Evolutionary conservation across 2,888 invertebrate genomes (phyloP).

Genomic region (Apodemia hepburni): DNA sequence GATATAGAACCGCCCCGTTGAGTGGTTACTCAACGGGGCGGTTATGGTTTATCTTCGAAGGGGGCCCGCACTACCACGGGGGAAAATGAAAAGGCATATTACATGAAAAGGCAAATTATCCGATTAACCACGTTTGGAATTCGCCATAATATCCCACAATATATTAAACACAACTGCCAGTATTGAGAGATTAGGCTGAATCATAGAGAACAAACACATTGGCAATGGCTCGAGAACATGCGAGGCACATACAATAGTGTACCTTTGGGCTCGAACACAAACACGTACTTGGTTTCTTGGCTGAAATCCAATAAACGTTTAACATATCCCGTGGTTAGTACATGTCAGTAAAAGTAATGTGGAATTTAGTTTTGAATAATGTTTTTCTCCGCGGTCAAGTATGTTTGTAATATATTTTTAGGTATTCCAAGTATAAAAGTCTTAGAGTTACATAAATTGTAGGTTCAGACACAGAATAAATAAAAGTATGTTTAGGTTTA

Average conservation of each 20-base stretch:
- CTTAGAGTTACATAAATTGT: too few relatives aligned
- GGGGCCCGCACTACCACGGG: too few relatives aligned
- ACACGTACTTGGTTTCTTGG: constrained; percentile 8
- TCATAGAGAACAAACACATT: constrained; percentile 7
- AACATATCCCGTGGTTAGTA: constrained; percentile 10
- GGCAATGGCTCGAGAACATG: not conserved
- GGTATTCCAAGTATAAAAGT: too few relatives aligned
- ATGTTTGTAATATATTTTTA: not conserved
- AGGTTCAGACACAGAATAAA: too few relatives aligned
- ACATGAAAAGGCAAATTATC: too few relatives aligned
- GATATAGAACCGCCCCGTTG: too few relatives aligned
- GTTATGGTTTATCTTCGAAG: too few relatives aligned
- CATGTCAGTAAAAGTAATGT: constrained; percentile 14
- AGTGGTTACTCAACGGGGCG: too few relatives aligned
- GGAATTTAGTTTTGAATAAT: not conserved
- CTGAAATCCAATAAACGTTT: constrained; percentile 8
- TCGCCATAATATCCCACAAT: too few relatives aligned
- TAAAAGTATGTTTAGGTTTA: too few relatives aligned
- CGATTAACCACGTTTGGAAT: too few relatives aligned
- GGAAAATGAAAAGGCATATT: too few relatives aligned
- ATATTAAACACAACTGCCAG: not conserved
- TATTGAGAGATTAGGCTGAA: constrained; percentile 12
- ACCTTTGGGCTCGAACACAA: not conserved
- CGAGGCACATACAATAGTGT: constrained; percentile 8
- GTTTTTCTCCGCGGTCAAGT: not conserved